Conservation (phyloP, 2,797 vertebrate species). For the Enteromius viviparus region DNA sequence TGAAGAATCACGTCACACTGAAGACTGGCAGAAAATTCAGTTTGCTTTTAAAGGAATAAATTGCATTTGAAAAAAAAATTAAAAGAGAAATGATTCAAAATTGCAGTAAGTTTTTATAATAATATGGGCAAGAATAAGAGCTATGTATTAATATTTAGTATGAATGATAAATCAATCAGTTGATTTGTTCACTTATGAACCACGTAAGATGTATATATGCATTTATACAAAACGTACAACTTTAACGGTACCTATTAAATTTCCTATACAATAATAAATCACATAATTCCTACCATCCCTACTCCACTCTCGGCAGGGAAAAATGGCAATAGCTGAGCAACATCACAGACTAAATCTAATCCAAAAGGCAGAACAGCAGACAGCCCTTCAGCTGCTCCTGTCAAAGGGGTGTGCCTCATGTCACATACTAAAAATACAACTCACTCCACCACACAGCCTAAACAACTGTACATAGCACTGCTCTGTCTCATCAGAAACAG, state of each 20-base stretch:
- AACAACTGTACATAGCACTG: slow-evolving; percentile 59
- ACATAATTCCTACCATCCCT: neutral
- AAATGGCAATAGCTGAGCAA: slow-evolving; percentile 58
- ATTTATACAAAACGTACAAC: neutral
- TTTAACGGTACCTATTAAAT: neutral
- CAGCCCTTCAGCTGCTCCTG: slow-evolving; percentile 76
- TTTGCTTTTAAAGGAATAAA: neutral
- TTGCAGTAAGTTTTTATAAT: neutral
- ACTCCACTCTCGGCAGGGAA: slow-evolving; percentile 43
- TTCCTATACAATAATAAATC: neutral
- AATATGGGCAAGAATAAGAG: neutral
- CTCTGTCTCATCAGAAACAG: slow-evolving; percentile 27
- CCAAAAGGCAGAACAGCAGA: slow-evolving; percentile 70
- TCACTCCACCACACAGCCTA: slow-evolving; percentile 60
- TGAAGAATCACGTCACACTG: neutral
- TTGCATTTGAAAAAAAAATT: neutral
- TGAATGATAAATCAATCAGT: neutral
- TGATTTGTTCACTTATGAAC: neutral
- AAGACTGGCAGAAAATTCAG: neutral
- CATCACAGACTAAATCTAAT: slow-evolving; percentile 71
- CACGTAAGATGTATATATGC: neutral
- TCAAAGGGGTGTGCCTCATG: slow-evolving; percentile 71
- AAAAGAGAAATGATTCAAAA: neutral
- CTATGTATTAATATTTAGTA: neutral
- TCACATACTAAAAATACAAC: slow-evolving; percentile 77